Percentiles rank a stretch among this genome's conserved stretches.
These are phyloP conservation scores for Abrostola tripartita DNA, from an alignment of 2,888 invertebrate genomes.

Conservation along the genomic window DNA sequence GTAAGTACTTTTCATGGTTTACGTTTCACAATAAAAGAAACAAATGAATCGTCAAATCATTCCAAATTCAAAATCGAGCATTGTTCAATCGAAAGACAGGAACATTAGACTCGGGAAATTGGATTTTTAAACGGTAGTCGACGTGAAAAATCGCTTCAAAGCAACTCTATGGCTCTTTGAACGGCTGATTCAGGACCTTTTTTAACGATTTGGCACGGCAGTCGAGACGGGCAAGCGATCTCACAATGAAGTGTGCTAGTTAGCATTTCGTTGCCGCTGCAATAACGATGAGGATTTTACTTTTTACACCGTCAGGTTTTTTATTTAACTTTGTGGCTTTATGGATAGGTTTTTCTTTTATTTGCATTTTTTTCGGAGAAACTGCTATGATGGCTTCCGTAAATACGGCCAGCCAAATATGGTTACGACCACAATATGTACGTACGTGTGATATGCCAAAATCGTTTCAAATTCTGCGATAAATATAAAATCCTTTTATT, in stretches of 20 bases:
- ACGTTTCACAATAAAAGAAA: neutral
- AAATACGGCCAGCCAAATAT: no score
- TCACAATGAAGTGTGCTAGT: constrained; percentile 48
- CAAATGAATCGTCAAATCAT: constrained; percentile 11
- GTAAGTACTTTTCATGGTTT: no score
- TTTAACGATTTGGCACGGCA: constrained; percentile 49
- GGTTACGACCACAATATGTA: no score
- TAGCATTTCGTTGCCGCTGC: constrained; percentile 37
- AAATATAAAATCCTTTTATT: no score
- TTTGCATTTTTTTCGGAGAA: no score
- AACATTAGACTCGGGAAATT: constrained; percentile 44
- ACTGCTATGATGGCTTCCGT: no score
- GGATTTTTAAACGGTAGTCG: constrained; percentile 43
- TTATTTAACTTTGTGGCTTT: constrained; percentile 5
- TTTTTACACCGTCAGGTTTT: constrained; percentile 10
- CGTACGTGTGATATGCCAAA: no score
- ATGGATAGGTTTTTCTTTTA: no score
- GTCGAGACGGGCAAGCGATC: constrained; percentile 34
- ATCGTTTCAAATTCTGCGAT: no score
- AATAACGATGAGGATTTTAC: constrained; percentile 28
- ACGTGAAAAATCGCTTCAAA: constrained; percentile 53
- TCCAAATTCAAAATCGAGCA: constrained; percentile 16
- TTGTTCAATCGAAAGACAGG: constrained; percentile 16
- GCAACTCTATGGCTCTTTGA: constrained; percentile 42
- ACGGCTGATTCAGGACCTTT: constrained; percentile 49